Base-by-base conservation (phyloP, 2,888 invertebrate genomes). In the Baccha elongata region DNA sequence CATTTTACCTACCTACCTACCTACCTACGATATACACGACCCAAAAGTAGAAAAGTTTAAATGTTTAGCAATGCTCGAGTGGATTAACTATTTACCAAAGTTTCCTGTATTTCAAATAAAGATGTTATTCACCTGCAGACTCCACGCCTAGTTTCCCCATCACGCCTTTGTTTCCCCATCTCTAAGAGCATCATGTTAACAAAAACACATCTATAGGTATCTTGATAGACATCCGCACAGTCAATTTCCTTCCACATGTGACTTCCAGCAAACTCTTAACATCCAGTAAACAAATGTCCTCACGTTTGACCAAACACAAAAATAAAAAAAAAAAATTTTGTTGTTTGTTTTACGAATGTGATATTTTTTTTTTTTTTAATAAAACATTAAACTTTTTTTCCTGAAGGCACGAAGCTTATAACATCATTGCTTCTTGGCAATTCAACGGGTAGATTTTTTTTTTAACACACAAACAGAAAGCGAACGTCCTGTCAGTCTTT, bases 381-480 rank as follows among this genome's bases (percentile, higher is more conserved):
- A 40, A 73, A 58, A 68, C 79, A 55, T 80, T 68, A 62, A 74
- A 74, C 79, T 74, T 68, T 74, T n/a, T 55, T 62, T 35, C 68
- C 60, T 74, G 7, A 2, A 17, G 32, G 42, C 71, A 78, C 23
- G 52, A 26, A 67, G 65, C 72, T 67, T 67, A 73, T 65, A 60
- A 65, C 71, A 76, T 62, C 76, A 76, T 58, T 67, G 68, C 74
- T 80, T 73, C 74, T 50, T 80, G 74, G 79, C 74, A 74, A 80
- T 80, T 80, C 68, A 74, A n/a, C 68, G 62, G 55, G 67, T 40
- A 62, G 62, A 62, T 32, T 67, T 40, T 44, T 75, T 58, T 74
- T 72, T 72, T 35, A 62, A 55, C 74, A 68, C 60, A 50, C 46
- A 50, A 79, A n/a, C 52, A 11, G n/a, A n/a, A 8, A 26, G 21